Evolutionary conservation across 1,140 invertebrate species (phyloP).

Genomic region (Nymphalis io): DNA sequence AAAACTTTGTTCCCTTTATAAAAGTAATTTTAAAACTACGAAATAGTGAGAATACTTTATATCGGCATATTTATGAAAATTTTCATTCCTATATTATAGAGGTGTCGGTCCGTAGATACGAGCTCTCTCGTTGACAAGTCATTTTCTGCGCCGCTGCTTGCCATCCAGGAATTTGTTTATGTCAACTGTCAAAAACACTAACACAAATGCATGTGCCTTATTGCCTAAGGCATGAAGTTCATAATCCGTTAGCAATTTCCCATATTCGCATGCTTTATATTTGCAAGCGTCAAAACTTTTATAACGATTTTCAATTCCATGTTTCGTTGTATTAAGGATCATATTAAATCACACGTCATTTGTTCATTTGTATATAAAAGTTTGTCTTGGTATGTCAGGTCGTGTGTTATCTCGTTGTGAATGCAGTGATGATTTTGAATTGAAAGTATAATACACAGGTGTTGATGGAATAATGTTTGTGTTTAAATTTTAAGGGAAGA

Average conservation of each 20-base stretch:
- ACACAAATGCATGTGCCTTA: slow-evolving; percentile 1
- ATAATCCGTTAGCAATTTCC: not conserved
- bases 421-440: slow-evolving; percentile 47
- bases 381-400: slow-evolving; percentile 30
- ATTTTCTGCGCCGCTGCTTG: slow-evolving; percentile 62
- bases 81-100: slow-evolving; percentile 12
- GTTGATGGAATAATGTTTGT: slow-evolving; percentile 2
- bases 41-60: slow-evolving; percentile 12
- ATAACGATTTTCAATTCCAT: slow-evolving; percentile 20
- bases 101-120: slow-evolving; percentile 22
- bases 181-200: slow-evolving; percentile 35
- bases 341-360: slow-evolving; percentile 13
- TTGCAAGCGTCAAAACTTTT: slow-evolving; percentile 14
- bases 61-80: slow-evolving; percentile 31
- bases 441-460: slow-evolving; percentile 35
- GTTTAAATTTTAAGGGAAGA: not conserved
- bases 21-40: slow-evolving; percentile 9
- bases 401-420: slow-evolving; percentile 42
- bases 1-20: not conserved
- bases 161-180: slow-evolving; percentile 51
- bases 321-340: slow-evolving; percentile 31
- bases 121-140: slow-evolving; percentile 52
- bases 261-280: not conserved
- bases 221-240: not conserved
- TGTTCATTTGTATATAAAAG: slow-evolving; percentile 21